Evolutionary conservation across 2,888 invertebrate species (phyloP), one percentile per base, ranked within the genome.

Genomic region (Dryobota labecula): DNA sequence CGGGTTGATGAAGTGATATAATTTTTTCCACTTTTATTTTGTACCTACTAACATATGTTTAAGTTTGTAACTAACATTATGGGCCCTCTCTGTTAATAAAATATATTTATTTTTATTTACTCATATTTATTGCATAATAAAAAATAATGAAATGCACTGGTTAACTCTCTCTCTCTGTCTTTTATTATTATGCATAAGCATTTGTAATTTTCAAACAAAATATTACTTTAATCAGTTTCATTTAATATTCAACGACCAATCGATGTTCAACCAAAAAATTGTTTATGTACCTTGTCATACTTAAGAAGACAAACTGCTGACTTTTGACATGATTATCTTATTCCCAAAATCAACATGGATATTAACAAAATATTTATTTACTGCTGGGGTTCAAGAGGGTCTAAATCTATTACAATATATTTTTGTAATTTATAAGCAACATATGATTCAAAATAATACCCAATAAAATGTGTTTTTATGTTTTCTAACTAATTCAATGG

Each of bases 391-490:
- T 78, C 53, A 54, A 63, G 33, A 54, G 47, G n/a, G 30, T 45
- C 51, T 43, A 62, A 71, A 68, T 68, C 61, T 62, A 66, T 79
- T 60, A 80, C 68, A 45, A 60, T 78, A 54, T 5, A 51, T 41
- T 75, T 65, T 65, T 68, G 57, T 74, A 30, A 45, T 70, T 73
- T 67, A 73, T 47, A 68, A n/a, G 24, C 80, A 11, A 69, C 62
- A 60, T 66, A 70, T 72, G 53, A 69, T 72, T 72, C 65, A 63
- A 43, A 61, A 72, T 80, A 70, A 66, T 69, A 70, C 57, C 57
- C 66, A 74, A 82, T 83, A 83, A 83, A 80, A 78, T 58, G 56
- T 80, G 67, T 69, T 80, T 78, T 78, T 82, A 78, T 78, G 73
- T 78, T 74, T 83, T 72, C 45, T 70, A 57, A 82, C 62, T 36